A percentile compares a stretch with the other conserved stretches of the same genome.
Evolutionary conservation across 2,797 vertebrate species (phyloP).

Genomic region (Tokudaia tokunoshimensis): DNA sequence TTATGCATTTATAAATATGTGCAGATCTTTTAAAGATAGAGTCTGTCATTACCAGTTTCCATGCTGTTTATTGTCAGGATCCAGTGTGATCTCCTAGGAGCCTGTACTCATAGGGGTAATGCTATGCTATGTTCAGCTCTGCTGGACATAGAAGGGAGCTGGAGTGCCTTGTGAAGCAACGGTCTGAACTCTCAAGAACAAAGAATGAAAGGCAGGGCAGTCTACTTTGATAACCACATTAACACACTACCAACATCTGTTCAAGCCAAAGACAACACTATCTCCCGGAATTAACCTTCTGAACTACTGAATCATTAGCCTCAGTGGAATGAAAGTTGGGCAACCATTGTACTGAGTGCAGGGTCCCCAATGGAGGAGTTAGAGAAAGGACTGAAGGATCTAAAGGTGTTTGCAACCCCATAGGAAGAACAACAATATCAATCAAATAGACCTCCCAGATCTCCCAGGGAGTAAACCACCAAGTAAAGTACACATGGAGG

Average conservation of each 20-base stretch:
- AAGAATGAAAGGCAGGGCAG: conserved; percentile 96
- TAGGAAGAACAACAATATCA: too few species aligned
- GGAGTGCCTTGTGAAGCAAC: conserved; percentile 95
- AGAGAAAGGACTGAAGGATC: too few species aligned
- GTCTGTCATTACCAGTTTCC: conserved; percentile 66
- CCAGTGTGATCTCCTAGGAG: conserved; percentile 91
- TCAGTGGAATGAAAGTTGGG: conserved; percentile 93
- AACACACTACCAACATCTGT: conserved; percentile 99
- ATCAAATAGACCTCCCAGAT: too few species aligned
- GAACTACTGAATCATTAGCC: conserved; percentile 98
- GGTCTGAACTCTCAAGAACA: conserved; percentile 87
- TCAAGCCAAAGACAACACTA: conserved; percentile 95
- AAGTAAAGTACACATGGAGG: too few species aligned
- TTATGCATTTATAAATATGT: conserved; percentile 78
- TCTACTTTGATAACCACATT: conserved; percentile 99
- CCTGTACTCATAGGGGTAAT: conserved; percentile 80
- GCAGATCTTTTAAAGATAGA: conserved; percentile 73
- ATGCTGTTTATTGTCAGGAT: conserved; percentile 79
- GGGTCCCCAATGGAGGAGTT: too few species aligned
- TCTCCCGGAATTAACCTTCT: conserved; percentile 96
- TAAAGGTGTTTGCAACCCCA: too few species aligned
- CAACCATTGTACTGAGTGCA: conserved; percentile 83
- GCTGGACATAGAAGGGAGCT: conserved; percentile 92
- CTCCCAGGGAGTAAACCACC: too few species aligned
- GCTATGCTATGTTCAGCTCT: conserved; percentile 90